These are phyloP conservation scores for Polietes domitor DNA, from an alignment of 2,888 invertebrate genomes.

Conservation along the genomic window DNA sequence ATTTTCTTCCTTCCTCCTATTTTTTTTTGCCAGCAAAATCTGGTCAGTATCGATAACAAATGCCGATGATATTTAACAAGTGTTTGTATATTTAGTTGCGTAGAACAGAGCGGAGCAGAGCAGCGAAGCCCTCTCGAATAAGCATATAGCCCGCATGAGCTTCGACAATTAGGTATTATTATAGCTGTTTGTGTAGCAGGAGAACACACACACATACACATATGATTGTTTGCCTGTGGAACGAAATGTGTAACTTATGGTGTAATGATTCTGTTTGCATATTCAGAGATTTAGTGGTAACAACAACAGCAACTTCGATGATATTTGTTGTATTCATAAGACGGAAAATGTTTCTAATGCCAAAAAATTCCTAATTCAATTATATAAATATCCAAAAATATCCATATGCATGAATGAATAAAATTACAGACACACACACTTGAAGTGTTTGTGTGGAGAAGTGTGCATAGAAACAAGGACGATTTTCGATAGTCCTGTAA, in stretches of 20 bases:
- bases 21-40: slow-evolving; percentile 59
- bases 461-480: background rate
- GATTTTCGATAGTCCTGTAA: slow-evolving; percentile 14
- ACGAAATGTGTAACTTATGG: slow-evolving; percentile 38
- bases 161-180: slow-evolving; percentile 6
- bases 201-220: background rate
- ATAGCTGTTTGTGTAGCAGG: background rate
- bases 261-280: slow-evolving; percentile 53
- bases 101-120: background rate
- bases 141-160: background rate
- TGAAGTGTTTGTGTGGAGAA: too few relatives aligned
- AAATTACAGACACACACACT: too few relatives aligned
- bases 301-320: background rate
- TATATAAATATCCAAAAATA: background rate
- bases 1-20: slow-evolving; percentile 31
- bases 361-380: slow-evolving; percentile 14
- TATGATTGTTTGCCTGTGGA: background rate
- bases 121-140: background rate
- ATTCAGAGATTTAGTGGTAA: slow-evolving; percentile 39
- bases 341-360: slow-evolving; percentile 34
- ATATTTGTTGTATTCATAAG: slow-evolving; percentile 41
- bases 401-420: background rate
- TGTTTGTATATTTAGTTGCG: slow-evolving; percentile 61
- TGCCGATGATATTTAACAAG: slow-evolving; percentile 63
- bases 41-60: slow-evolving; percentile 65